These are phyloP conservation scores for Drosophila ananassae DNA, from an alignment of 1,140 invertebrate species.

Conservation along the genomic window DNA sequence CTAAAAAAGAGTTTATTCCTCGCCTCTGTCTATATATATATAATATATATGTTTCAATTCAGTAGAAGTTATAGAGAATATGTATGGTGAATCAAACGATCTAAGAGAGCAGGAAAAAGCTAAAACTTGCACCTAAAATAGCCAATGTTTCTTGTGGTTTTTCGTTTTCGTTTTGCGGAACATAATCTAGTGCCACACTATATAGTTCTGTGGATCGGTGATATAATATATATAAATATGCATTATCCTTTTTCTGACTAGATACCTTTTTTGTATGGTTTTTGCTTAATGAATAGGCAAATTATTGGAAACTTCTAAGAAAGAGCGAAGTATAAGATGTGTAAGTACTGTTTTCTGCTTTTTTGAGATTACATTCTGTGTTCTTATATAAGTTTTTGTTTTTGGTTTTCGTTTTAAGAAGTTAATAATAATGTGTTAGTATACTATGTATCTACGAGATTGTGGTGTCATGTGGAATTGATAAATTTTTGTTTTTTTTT, in stretches of 20 bases:
- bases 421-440: constrained; percentile 19
- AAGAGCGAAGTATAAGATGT: constrained; percentile 22
- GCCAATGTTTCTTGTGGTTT: constrained; percentile 5
- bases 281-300: background rate
- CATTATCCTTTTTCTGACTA: constrained; percentile 1
- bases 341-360: constrained; percentile 15
- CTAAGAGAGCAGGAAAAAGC: background rate
- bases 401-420: constrained; percentile 13
- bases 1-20: constrained; percentile 1
- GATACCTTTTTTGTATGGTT: background rate
- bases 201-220: background rate
- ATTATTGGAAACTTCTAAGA: constrained; percentile 4
- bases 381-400: constrained; percentile 7
- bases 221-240: constrained; percentile 1
- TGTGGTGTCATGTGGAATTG: background rate
- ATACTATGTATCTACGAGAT: constrained; percentile 19
- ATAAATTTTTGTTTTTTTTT: background rate
- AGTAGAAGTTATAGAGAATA: background rate
- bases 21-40: background rate
- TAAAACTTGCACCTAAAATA: background rate
- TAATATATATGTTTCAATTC: background rate
- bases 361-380: constrained; percentile 19
- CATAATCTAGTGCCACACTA: background rate
- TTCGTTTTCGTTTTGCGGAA: background rate
- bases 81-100: background rate